Conservation (phyloP, 2,888 invertebrate genomes). For the Sinohyriopsis cumingii region DNA sequence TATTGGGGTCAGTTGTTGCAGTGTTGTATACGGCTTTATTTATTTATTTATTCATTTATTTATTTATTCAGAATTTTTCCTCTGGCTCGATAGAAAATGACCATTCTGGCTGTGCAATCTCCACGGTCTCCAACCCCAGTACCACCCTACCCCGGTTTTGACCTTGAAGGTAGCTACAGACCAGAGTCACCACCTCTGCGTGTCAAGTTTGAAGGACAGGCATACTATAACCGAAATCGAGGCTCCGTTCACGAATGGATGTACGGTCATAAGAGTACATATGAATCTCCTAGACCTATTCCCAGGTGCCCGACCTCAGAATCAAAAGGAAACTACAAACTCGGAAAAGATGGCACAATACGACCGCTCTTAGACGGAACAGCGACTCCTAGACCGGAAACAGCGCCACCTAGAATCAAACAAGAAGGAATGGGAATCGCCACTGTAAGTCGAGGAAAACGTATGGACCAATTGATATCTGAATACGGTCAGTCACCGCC, state of each 20-base stretch:
- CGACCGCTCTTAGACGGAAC: slow-evolving; percentile 43
- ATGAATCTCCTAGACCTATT: slow-evolving; percentile 35
- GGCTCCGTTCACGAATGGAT: slow-evolving; percentile 49
- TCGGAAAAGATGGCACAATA: slow-evolving; percentile 49
- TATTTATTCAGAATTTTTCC: no score
- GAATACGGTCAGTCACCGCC: slow-evolving; percentile 47
- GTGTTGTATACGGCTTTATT: no score
- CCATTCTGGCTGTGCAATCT: background rate
- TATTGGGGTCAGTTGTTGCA: no score
- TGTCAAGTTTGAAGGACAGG: slow-evolving; percentile 48
- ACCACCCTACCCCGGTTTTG: slow-evolving; percentile 45
- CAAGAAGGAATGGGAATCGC: slow-evolving; percentile 51
- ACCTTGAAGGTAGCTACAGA: slow-evolving; percentile 35
- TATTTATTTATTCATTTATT: no score
- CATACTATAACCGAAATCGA: slow-evolving; percentile 36
- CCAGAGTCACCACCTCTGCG: slow-evolving; percentile 35
- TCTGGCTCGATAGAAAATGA: no score
- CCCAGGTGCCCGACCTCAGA: slow-evolving; percentile 50
- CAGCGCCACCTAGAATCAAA: slow-evolving; percentile 56
- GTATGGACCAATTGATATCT: slow-evolving; percentile 53
- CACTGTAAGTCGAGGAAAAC: slow-evolving; percentile 41
- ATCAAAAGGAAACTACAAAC: slow-evolving; percentile 44
- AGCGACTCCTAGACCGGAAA: slow-evolving; percentile 48
- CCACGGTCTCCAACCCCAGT: slow-evolving; percentile 19
- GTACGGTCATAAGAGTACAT: slow-evolving; percentile 23